phyloP scores from a whole-genome alignment of 1,140 invertebrate genomes.

The Bombus superbus region DNA sequence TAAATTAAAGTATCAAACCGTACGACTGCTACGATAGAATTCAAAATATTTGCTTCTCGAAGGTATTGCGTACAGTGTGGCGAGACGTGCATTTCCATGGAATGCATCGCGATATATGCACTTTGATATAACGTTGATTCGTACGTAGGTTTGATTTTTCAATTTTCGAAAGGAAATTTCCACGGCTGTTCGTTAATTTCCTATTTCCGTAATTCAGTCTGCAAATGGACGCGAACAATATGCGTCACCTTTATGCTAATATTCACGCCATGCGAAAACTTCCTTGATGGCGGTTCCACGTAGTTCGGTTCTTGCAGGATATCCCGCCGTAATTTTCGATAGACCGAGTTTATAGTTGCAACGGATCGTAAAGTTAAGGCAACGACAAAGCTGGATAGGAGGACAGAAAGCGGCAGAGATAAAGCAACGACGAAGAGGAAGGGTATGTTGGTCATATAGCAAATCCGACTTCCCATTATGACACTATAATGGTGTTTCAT shows the following conservation, averaged over 20 bases:
- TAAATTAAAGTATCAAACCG: background rate
- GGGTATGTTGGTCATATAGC: slow-evolving; percentile 6
- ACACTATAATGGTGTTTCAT: slow-evolving; percentile 7
- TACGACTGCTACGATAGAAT: background rate
- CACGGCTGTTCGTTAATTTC: background rate
- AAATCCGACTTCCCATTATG: slow-evolving; percentile 33
- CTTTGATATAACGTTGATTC: background rate
- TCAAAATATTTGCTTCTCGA: background rate
- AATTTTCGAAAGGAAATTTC: background rate
- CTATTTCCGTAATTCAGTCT: background rate
- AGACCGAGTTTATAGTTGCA: slow-evolving; percentile 73
- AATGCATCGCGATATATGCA: no score
- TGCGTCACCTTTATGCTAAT: slow-evolving; percentile 26
- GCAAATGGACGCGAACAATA: slow-evolving; percentile 9
- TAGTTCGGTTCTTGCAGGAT: slow-evolving; percentile 66
- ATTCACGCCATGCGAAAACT: slow-evolving; percentile 32
- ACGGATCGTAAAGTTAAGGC: slow-evolving; percentile 65
- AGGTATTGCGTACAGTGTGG: no score
- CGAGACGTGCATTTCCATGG: no score
- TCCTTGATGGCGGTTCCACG: slow-evolving; percentile 5
- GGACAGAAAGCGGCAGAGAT: slow-evolving; percentile 24
- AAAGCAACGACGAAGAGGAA: slow-evolving; percentile 20
- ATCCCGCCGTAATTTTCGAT: slow-evolving; percentile 75
- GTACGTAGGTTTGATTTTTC: background rate
- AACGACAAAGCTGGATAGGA: slow-evolving; percentile 41